These are phyloP conservation scores for Helarctos malayanus DNA, from an alignment of 2,797 vertebrate genomes.

Conservation along the genomic window DNA sequence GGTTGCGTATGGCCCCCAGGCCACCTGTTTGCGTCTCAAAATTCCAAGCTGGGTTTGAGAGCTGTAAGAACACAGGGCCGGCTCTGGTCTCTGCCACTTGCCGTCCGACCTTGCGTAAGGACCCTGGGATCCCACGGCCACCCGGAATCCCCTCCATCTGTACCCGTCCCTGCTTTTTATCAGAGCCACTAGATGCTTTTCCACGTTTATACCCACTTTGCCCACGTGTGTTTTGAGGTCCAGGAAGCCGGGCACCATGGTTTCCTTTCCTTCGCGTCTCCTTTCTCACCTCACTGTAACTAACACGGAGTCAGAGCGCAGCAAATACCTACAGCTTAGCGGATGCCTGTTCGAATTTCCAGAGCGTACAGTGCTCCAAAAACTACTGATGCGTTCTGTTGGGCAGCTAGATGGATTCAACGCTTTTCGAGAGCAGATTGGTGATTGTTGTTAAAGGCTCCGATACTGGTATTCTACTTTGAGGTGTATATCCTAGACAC, in stretches of 20 bases:
- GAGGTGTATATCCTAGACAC: neutral
- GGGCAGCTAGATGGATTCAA: neutral
- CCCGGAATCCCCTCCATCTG: neutral
- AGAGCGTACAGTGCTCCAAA: neutral
- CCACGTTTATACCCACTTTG: neutral
- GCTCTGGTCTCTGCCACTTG: neutral
- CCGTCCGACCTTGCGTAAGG: neutral
- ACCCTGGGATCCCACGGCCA: accelerated
- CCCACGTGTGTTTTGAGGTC: neutral
- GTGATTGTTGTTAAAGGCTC: neutral
- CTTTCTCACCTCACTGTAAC: neutral
- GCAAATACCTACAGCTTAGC: neutral
- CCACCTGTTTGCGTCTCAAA: neutral
- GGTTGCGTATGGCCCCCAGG: too few relatives aligned
- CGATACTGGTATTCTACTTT: neutral
- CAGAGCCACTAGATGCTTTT: neutral
- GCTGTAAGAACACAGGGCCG: neutral
- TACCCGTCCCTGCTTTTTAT: accelerated
- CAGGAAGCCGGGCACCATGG: neutral
- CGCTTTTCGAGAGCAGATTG: neutral
- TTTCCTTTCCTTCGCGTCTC: neutral
- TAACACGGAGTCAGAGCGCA: neutral
- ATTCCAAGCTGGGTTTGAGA: neutral
- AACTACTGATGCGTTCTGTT: neutral
- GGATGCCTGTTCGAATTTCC: neutral